These are phyloP conservation scores for Malurus splendens DNA, from an alignment of 2,797 vertebrate genomes.

Conservation along the genomic window DNA sequence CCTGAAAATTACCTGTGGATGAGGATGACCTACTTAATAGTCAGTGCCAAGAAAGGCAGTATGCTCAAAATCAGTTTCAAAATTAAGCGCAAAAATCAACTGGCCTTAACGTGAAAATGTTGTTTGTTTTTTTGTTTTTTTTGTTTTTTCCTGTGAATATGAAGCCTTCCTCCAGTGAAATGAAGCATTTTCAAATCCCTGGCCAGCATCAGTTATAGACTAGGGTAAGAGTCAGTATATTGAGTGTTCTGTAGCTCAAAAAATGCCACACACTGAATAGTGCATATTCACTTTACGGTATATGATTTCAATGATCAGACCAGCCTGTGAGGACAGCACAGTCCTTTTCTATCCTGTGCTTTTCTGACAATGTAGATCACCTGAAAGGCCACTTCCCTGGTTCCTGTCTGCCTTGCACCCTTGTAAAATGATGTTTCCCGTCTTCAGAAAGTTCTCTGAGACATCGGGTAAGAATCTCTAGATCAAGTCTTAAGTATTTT, in stretches of 20 bases:
- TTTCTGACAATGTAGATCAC: neutral
- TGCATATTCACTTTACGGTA: neutral
- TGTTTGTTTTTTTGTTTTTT: neutral
- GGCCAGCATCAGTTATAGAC: neutral
- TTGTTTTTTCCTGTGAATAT: neutral
- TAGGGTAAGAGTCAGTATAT: neutral
- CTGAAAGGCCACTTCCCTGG: neutral
- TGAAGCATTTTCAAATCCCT: neutral
- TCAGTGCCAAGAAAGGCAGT: neutral
- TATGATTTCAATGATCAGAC: neutral
- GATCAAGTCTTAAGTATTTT: neutral
- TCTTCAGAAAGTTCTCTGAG: neutral
- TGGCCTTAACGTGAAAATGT: neutral
- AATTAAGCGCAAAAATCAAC: neutral
- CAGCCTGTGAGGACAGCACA: neutral
- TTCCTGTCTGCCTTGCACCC: neutral
- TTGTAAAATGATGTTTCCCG: neutral
- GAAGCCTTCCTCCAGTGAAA: neutral
- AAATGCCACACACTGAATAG: neutral
- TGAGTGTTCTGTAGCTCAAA: neutral
- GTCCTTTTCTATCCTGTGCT: neutral
- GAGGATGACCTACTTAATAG: neutral
- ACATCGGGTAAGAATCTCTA: neutral
- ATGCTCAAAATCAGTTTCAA: neutral
- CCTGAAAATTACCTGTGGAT: neutral